These are phyloP conservation scores for Hypsibius dujardini DNA, from an alignment of 1,140 invertebrate genomes.

Conservation along the genomic window DNA sequence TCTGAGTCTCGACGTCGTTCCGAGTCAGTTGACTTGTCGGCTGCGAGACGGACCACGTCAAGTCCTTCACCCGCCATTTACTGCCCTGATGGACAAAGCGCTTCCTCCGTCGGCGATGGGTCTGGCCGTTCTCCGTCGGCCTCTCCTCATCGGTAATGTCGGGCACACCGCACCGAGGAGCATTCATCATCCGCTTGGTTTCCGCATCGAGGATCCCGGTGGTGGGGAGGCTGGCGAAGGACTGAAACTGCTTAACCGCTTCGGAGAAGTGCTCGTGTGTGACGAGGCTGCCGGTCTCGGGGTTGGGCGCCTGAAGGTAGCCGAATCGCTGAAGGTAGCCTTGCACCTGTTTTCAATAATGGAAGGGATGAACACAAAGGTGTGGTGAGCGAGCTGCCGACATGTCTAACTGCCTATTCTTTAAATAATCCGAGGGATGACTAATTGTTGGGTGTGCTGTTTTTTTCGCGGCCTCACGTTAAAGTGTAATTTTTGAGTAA, in stretches of 20 bases:
- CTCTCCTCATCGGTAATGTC: conserved; percentile 25
- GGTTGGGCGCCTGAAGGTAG: conserved; percentile 25
- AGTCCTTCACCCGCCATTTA: conserved; percentile 67
- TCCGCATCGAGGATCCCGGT: conserved; percentile 47
- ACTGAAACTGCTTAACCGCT: conserved; percentile 26
- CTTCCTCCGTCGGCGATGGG: not conserved
- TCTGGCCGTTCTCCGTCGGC: not conserved
- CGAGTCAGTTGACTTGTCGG: conserved; percentile 27
- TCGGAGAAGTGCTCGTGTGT: conserved; percentile 24
- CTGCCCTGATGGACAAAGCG: conserved; percentile 44
- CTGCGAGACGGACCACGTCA: conserved; percentile 44
- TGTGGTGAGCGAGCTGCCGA: too few relatives aligned
- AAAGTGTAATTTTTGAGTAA: too few relatives aligned
- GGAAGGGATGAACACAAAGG: too few relatives aligned
- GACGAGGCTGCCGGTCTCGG: conserved; percentile 25
- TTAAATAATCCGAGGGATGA: too few relatives aligned
- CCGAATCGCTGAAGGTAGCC: conserved; percentile 27
- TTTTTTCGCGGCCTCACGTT: too few relatives aligned
- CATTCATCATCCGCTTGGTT: conserved; percentile 53
- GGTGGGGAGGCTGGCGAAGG: conserved; percentile 25
- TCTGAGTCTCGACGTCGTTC: conserved; percentile 53
- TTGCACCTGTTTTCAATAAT: conserved; percentile 18
- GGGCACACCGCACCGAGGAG: conserved; percentile 29
- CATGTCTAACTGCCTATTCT: too few relatives aligned
- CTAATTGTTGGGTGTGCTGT: too few relatives aligned